phyloP scores from a whole-genome alignment of 2,888 invertebrate genomes.

The Orthosia incerta region DNA sequence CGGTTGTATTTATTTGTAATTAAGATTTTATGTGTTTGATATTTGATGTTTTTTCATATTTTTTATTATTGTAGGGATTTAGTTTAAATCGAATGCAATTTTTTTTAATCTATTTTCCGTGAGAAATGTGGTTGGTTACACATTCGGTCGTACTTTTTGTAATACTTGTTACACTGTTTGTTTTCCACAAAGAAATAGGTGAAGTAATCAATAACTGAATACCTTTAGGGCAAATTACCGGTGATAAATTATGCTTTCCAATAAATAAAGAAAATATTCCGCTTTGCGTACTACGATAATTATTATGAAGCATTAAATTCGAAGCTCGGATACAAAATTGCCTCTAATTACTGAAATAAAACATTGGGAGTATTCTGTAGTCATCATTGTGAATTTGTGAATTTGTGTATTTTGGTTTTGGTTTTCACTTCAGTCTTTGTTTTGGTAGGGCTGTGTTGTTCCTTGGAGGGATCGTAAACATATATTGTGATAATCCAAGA shows the following conservation, averaged over 20 bases:
- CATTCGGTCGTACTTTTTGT: too few species aligned
- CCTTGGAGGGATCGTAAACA: neutral
- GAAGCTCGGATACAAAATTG: neutral
- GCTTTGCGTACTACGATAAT: constrained; percentile 5
- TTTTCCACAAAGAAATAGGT: too few species aligned
- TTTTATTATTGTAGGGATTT: too few species aligned
- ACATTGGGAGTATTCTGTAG: constrained; percentile 2
- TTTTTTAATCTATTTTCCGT: too few species aligned
- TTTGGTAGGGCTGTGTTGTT: neutral
- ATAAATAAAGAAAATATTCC: constrained; percentile 19
- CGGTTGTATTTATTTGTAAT: too few species aligned
- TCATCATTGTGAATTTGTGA: neutral
- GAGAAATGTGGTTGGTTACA: too few species aligned
- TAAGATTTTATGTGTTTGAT: too few species aligned
- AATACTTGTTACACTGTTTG: too few species aligned
- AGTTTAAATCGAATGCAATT: too few species aligned
- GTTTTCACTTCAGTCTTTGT: neutral
- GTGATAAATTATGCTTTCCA: neutral
- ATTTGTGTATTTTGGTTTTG: neutral
- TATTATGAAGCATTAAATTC: constrained; percentile 18
- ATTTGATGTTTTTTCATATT: too few species aligned
- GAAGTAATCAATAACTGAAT: constrained; percentile 1
- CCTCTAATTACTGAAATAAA: constrained; percentile 17
- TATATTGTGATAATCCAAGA: neutral
- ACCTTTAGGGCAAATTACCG: neutral